Evolutionary conservation across 2,113 vertebrate genomes (phyloP), one percentile per base, ranked within the genome.

Genomic region (Tetraodon nigroviridis): DNA sequence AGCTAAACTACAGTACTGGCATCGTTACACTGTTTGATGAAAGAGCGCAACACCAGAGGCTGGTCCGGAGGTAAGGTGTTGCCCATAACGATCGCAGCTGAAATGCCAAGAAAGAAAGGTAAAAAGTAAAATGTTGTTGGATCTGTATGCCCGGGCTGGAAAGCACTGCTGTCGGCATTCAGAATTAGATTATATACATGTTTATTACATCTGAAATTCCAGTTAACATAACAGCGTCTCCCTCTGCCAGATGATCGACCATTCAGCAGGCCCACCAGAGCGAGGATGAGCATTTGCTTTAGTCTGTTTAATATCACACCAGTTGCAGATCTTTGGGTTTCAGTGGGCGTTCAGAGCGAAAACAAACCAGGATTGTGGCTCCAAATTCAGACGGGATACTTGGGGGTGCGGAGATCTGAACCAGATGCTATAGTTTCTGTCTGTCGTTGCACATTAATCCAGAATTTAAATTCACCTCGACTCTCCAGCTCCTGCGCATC

Each of bases 401-500:
- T 44, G 51, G 17, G 46, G 55, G 44, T 24, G 46, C 32, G 19
- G 19, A 24, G 19, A 32, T 13, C 22, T 1, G 50, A 48, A 15
- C 47, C 32, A 17, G 48, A 56, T 7, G 29, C 41, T 24, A 19
- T 24, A 11, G 4, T 44, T 20, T 50, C 24, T 18, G 24, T 56
- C 12, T 45, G 24, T 69, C 51, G 32, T 46, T 41, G 55, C 24
- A 14, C 58, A 42, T 54, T 56, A 53, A 64, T 54, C 20, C 49
- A 65, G 67, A 66, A 60, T 75, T 76, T 69, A 52, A 67, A 91
- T 87, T 90, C 89, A 89, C 87, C 82, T 89, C 84, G 90, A 86
- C 80, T 89, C 17, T 48, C 54, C 57, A 10, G 11, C 32, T 37
- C 32, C 32, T 37, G 32, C 32, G 32, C 32, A 12, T 12, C 32